Conservation (phyloP, 64 coral and sea anemone genomes). For the Catalaphyllia jardinei region DNA sequence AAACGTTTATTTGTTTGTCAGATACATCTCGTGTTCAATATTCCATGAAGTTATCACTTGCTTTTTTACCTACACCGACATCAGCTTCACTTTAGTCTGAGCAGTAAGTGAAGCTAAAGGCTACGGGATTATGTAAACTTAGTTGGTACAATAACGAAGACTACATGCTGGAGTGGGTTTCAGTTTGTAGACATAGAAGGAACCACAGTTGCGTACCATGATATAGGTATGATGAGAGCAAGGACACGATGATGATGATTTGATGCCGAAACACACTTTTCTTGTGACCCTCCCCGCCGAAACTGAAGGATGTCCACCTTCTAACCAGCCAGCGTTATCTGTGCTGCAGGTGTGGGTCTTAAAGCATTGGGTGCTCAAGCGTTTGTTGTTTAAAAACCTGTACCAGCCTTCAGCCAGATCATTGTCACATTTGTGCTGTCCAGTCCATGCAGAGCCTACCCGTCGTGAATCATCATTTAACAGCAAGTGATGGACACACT, state of each 20-base stretch:
- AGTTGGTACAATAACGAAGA: slow-evolving; percentile 63
- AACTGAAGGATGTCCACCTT: slow-evolving; percentile 51
- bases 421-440: slow-evolving; percentile 29
- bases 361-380: slow-evolving; percentile 18
- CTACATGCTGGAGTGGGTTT: slow-evolving; percentile 50
- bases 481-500: neutral
- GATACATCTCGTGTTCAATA: too few species aligned
- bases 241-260: neutral
- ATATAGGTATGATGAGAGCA: slow-evolving; percentile 30
- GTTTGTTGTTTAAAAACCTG: slow-evolving; percentile 26
- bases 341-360: slow-evolving; percentile 20
- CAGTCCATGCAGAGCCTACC: neutral
- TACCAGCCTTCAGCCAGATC: slow-evolving; percentile 77
- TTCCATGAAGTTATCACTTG: too few species aligned
- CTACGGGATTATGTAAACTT: neutral
- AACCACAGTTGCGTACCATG: slow-evolving; percentile 81
- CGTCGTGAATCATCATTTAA: neutral
- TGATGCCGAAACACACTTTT: slow-evolving; percentile 59
- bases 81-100: too few species aligned
- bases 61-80: too few species aligned
- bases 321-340: slow-evolving; percentile 51
- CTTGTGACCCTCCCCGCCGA: slow-evolving; percentile 56
- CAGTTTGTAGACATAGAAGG: slow-evolving; percentile 82
- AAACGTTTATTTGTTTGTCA: too few species aligned
- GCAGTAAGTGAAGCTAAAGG: neutral